phyloP scores from a whole-genome alignment of 2,113 vertebrate genomes.

The Mesoclemmys tuberculata region DNA sequence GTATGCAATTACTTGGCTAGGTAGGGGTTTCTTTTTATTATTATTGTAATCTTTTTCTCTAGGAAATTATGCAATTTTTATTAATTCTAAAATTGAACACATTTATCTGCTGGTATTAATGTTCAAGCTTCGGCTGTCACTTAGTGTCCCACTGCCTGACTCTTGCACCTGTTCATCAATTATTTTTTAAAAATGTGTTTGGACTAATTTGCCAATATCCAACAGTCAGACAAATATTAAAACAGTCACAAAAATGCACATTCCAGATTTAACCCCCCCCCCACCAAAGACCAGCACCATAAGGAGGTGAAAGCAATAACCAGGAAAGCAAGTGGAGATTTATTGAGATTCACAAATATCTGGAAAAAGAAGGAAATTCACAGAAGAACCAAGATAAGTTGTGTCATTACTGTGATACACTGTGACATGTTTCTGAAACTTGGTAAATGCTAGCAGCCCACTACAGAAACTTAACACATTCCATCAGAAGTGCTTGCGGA shows the following conservation, averaged over 20 bases:
- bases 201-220: slow-evolving; percentile 24
- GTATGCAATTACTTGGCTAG: slow-evolving; percentile 68
- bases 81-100: slow-evolving; percentile 60
- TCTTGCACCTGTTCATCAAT: slow-evolving; percentile 53
- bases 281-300: too few relatives aligned
- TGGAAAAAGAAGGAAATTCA: not conserved
- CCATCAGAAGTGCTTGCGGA: not conserved
- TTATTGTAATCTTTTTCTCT: slow-evolving; percentile 48
- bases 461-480: not conserved
- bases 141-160: not conserved
- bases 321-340: not conserved
- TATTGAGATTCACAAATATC: not conserved
- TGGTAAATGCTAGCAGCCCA: not conserved
- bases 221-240: not conserved
- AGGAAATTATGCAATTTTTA: slow-evolving; percentile 69
- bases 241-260: not conserved
- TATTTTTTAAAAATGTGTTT: slow-evolving; percentile 6
- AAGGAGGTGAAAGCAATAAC: not conserved
- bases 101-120: slow-evolving; percentile 40
- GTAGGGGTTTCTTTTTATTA: slow-evolving; percentile 62
- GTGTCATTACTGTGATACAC: not conserved
- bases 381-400: not conserved
- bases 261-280: not conserved
- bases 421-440: not conserved
- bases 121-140: slow-evolving; percentile 49